Evolutionary conservation across 2,113 vertebrate genomes (phyloP), one percentile per base, ranked within the genome.

Genomic region (Lepus americanus): DNA sequence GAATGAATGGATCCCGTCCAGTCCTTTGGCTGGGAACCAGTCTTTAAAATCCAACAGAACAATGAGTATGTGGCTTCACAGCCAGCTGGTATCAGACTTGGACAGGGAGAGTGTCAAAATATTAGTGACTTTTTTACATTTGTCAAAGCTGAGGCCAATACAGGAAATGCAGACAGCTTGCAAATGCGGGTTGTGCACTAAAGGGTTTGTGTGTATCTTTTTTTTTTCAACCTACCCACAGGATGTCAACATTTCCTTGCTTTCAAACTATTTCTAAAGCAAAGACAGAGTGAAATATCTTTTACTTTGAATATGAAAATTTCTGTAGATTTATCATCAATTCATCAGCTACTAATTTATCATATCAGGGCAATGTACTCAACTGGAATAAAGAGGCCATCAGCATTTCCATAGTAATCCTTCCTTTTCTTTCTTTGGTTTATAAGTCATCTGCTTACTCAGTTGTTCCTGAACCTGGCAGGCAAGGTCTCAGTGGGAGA

Each of bases 21-120:
- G 99, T 99, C 97, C 98, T 98, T 99, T 99, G 99, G 99, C 99
- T 98, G 95, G 97, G 98, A 98, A 98, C 99, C 99, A 99, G 99
- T 99, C 99, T 98, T 99, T 99, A 99, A 99, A 99, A 99, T 99
- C 98, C 98, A 99, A 98, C 96, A 98, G 99, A 99, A 99, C 98
- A 98, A 99, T 98, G 98, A 98, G 97, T 98, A 98, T 98, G 96
- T 97, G 97, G 98, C 98, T 99, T 99, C 98, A 98, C 99, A 99
- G 99, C 99, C 99, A 99, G 99, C 99, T 99, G 99, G 99, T 99
- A 99, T 99, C 99, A 99, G 98, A 98, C 97, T 97, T 98, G 98
- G 98, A 98, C 98, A 99, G 98, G 96, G 97, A 98, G 98, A 98
- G 98, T 99, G 98, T 98, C 98, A 99, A 98, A 98, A 99, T 99